phyloP scores from a whole-genome alignment of 1,140 invertebrate genomes.

The Parapsyche elsis region DNA sequence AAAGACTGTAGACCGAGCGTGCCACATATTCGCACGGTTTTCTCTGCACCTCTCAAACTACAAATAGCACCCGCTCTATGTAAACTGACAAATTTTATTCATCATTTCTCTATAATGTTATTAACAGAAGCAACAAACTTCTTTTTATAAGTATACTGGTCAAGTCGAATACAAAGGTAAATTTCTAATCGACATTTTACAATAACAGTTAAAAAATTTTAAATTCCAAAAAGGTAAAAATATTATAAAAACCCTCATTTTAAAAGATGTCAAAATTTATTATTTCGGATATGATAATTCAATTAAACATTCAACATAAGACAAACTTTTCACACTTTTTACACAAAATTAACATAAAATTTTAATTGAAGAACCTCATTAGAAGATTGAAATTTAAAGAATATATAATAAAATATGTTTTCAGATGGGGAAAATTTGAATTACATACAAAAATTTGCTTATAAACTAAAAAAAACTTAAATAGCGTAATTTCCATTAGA shows the following conservation, averaged over 20 bases:
- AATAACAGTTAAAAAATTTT: slow-evolving; percentile 47
- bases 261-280: slow-evolving; percentile 43
- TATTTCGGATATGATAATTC: slow-evolving; percentile 46
- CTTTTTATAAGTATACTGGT: slow-evolving; percentile 38
- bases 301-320: slow-evolving; percentile 53
- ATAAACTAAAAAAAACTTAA: slow-evolving; percentile 55
- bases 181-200: slow-evolving; percentile 45
- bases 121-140: slow-evolving; percentile 38
- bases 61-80: slow-evolving; percentile 55
- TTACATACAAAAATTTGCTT: slow-evolving; percentile 56
- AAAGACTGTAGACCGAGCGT: slow-evolving; percentile 35
- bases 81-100: slow-evolving; percentile 55
- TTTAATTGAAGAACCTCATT: slow-evolving; percentile 45
- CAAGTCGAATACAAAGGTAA: slow-evolving; percentile 46
- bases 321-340: slow-evolving; percentile 54
- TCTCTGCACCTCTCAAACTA: slow-evolving; percentile 32
- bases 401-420: slow-evolving; percentile 51
- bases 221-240: slow-evolving; percentile 33
- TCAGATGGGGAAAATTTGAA: slow-evolving; percentile 39
- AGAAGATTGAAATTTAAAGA: slow-evolving; percentile 48
- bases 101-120: slow-evolving; percentile 46
- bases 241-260: slow-evolving; percentile 43
- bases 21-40: slow-evolving; percentile 28
- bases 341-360: slow-evolving; percentile 56
- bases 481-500: slow-evolving; percentile 50